Evolutionary conservation across 2,797 vertebrate genomes (phyloP), one percentile per base, ranked within the genome.

Genomic region (Lepidocolaptes lacrymiger): DNA sequence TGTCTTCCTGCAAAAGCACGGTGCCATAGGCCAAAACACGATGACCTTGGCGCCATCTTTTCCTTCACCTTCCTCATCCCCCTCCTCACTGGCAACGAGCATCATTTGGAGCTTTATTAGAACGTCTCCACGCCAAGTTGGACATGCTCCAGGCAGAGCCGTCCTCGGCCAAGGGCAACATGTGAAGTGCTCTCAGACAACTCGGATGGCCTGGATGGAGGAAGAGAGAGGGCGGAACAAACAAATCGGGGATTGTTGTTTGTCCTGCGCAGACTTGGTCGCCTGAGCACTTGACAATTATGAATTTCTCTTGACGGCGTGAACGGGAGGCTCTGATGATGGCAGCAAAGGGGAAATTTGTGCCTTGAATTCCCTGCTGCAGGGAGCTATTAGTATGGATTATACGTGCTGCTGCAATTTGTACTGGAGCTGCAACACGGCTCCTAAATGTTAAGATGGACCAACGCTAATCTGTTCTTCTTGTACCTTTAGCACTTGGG

Each of bases 141-240:
- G 97, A 97, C 86, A 73, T 76, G 69, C 94, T 97, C 97, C 97
- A 97, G 96, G 92, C 92, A 96, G 94, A 95, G 92, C 95, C n/a
- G 97, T 96, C 96, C 96, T 97, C 95, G 16, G 93, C 88, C 97
- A 98, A 97, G 97, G 98, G 97, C 97, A 97, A 94, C 87, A 93
- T 82, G 26, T 89, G 91, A 97, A 97, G 95, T 94, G 94, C 96
- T 91, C 95, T 88, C 94, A 97, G 96, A 91, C 96, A 96, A 96
- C 80, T 93, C 46, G 55, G 93, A 93, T 91, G 93, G 94, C 94
- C 94, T 93, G 91, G 92, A 88, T 72, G 82, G 92, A 88, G 56
- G 73, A 68, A 88, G 61, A 91, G 87, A 76, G 92, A 67, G 63
- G 92, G 86, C 2, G 75, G 89, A 93, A 92, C 85, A 71, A 93